Evolutionary conservation across 2,113 vertebrate genomes (phyloP), one percentile per base, ranked within the genome.

Genomic region (Dasyprocta punctata): DNA sequence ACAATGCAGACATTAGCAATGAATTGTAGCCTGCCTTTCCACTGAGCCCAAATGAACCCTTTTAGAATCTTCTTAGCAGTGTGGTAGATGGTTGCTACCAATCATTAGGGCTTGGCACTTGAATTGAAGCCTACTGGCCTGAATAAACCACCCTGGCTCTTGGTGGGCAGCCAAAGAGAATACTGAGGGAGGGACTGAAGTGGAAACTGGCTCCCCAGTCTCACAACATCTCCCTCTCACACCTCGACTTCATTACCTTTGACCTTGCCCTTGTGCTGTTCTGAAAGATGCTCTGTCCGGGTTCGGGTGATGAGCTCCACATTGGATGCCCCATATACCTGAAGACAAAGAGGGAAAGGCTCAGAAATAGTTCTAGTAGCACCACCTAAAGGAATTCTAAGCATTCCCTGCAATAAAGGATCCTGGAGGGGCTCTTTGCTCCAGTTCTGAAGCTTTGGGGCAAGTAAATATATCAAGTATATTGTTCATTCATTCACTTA

Each of bases 231-330:
- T 63, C 63, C 20, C 33, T 33, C 17, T 77, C 38, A 61, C n/a
- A 28, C 44, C 81, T 63, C 87, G 1, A 0, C 24, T 47, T n/a
- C 63, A 22, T 97, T 98, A 99, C 99, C 99, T 99, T 99, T 99
- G 89, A 99, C 99, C 97, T 99, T 99, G 98, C 99, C 99, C 98
- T 99, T 99, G 99, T 99, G 99, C 98, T 99, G 99, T 97, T 99
- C 99, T 0, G 99, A 99, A 92, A 99, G 99, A 90, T 99, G 99
- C 96, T 99, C 99, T 0, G 99, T 99, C 97, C 99, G 99, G 12
- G 99, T 99, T 98, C 99, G 99, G 10, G 99, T 99, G 98, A 99
- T 99, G 94, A 99, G 99, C 98, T 99, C 99, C 97, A 99, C 99
- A 0, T 99, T 99, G 97, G 99, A 99, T 7, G 99, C 99, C 0